A percentile compares a stretch with the other conserved stretches of the same genome.
These are phyloP conservation scores for Aselliscus stoliczkanus DNA, from an alignment of 2,797 vertebrate species.

Conservation along the genomic window DNA sequence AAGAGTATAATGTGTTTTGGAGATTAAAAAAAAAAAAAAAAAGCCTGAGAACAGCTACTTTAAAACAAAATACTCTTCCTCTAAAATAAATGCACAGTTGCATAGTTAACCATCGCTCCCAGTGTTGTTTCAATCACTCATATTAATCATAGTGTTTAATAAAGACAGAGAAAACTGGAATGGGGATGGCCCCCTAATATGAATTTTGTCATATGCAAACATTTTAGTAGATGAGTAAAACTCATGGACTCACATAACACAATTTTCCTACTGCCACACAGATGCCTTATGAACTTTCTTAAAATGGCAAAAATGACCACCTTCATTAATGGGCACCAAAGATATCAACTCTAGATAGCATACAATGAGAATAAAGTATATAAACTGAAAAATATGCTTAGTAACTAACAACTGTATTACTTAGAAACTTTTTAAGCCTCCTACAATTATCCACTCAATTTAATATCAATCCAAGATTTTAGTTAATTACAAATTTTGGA, in stretches of 20 bases:
- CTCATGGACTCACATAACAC: background rate
- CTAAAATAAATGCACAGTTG: background rate
- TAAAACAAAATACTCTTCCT: background rate
- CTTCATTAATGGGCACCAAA: background rate
- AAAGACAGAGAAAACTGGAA: background rate
- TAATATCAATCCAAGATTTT: background rate
- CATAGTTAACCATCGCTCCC: background rate
- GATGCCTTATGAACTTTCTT: background rate
- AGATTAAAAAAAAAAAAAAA: background rate
- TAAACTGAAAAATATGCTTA: background rate
- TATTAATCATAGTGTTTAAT: background rate
- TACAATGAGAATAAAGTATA: background rate
- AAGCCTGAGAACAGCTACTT: background rate
- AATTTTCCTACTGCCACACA: background rate
- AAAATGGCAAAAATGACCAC: background rate
- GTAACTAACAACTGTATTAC: background rate
- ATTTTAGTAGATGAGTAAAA: background rate
- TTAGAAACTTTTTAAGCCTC: background rate
- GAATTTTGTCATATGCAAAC: background rate
- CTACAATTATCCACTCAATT: background rate
- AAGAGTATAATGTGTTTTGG: background rate
- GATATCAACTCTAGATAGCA: background rate
- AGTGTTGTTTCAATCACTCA: background rate
- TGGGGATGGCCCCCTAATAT: background rate
- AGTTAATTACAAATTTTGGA: background rate